phyloP scores from a whole-genome alignment of 1,140 invertebrate species.

The Drosophila carrolli region DNA sequence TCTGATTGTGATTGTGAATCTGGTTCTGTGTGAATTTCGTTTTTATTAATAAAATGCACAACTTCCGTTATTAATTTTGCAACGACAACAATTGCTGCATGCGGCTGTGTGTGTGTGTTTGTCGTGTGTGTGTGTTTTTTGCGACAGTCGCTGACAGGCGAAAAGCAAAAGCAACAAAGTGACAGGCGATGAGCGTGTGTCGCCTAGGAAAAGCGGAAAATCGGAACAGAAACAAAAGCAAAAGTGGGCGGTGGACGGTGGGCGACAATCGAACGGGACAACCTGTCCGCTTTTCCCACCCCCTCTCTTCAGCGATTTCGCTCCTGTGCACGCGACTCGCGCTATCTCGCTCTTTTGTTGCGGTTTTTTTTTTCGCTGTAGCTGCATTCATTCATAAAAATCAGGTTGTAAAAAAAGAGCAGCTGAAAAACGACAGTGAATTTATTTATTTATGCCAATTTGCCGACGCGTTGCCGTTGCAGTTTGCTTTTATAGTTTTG shows the following conservation, averaged over 20 bases:
- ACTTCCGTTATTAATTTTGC: constrained; percentile 84
- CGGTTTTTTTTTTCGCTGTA: constrained; percentile 18
- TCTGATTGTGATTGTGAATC: constrained; percentile 44
- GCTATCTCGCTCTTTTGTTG: constrained; percentile 18
- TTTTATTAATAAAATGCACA: constrained; percentile 84
- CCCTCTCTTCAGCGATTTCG: constrained; percentile 35
- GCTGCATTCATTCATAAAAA: constrained; percentile 82
- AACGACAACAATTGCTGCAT: constrained; percentile 71
- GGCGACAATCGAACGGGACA: constrained; percentile 38
- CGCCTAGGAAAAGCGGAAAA: constrained; percentile 20
- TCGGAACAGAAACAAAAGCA: not conserved
- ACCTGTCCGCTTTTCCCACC: constrained; percentile 32
- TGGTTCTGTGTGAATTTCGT: constrained; percentile 63
- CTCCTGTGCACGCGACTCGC: constrained; percentile 74
- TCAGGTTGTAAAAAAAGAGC: constrained; percentile 75
- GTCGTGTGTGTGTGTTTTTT: not conserved
- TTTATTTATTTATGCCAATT: constrained; percentile 77
- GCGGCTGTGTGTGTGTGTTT: constrained; percentile 12
- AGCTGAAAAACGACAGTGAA: constrained; percentile 48
- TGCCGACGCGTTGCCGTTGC: constrained; percentile 59
- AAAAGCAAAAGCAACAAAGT: constrained; percentile 27
- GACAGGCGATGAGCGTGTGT: constrained; percentile 45
- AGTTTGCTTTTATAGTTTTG: constrained; percentile 24
- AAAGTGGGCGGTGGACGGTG: constrained; percentile 8
- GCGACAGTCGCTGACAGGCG: constrained; percentile 47